phyloP scores from a whole-genome alignment of 2,888 invertebrate genomes.

The Slavum lentiscoides region DNA sequence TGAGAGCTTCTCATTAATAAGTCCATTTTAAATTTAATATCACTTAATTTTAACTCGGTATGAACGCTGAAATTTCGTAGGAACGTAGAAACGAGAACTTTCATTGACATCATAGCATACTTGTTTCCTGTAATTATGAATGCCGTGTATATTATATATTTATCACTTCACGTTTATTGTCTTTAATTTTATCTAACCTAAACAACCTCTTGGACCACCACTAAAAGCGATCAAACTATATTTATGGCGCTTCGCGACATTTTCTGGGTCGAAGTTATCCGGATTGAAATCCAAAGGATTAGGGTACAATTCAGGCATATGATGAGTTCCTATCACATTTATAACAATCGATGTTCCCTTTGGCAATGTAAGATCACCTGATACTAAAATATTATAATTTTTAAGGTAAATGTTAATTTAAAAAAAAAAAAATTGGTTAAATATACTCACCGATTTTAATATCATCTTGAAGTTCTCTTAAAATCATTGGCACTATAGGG shows the following conservation, averaged over 20 bases:
- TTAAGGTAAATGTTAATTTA: not conserved
- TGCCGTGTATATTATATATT: not conserved
- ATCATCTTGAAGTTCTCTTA: conserved; percentile 53
- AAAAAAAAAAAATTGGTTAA: not conserved
- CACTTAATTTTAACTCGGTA: conserved; percentile 54
- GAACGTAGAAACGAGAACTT: conserved; percentile 54
- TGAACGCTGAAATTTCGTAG: conserved; percentile 54
- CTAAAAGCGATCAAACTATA: conserved; percentile 55
- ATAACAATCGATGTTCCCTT: conserved; percentile 51
- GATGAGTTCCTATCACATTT: conserved; percentile 45
- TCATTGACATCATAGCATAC: conserved; percentile 56
- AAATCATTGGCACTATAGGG: conserved; percentile 49
- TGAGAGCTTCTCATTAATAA: conserved; percentile 54
- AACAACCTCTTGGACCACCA: conserved; percentile 55
- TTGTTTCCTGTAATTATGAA: conserved; percentile 54
- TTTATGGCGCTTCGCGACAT: conserved; percentile 50
- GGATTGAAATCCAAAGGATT: conserved; percentile 55
- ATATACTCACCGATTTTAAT: conserved; percentile 54
- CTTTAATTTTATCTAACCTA: conserved; percentile 52
- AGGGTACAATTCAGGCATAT: conserved; percentile 51
- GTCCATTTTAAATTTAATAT: conserved; percentile 55
- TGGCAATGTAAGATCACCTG: conserved; percentile 49
- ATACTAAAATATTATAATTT: not conserved
- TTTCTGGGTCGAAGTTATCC: conserved; percentile 54
- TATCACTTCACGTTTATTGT: not conserved